phyloP scores from a whole-genome alignment of 2,888 invertebrate species.

The Iphiclides podalirius region DNA sequence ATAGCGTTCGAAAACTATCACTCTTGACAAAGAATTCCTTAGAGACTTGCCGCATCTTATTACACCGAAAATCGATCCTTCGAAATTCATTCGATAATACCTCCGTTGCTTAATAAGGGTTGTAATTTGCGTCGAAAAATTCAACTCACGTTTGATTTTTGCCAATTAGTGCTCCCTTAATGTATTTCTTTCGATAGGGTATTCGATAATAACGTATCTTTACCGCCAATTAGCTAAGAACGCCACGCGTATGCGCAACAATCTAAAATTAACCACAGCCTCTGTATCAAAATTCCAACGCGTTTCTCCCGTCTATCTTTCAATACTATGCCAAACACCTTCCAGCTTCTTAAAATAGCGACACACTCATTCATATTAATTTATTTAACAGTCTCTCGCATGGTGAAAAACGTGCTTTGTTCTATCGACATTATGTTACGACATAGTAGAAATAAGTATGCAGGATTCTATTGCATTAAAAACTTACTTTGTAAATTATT shows the following conservation, averaged over 20 bases:
- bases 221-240: constrained; percentile 78
- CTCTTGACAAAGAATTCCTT: constrained; percentile 4
- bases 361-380: constrained; percentile 64
- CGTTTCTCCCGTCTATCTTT: constrained; percentile 77
- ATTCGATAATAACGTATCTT: constrained; percentile 68
- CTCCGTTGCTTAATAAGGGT: constrained; percentile 12
- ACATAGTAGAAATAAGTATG: no score
- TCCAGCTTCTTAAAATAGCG: constrained; percentile 76
- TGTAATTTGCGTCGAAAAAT: constrained; percentile 13
- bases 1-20: no score
- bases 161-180: constrained; percentile 14
- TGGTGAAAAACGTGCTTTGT: constrained; percentile 38
- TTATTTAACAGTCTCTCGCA: constrained; percentile 50
- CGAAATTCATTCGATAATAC: constrained; percentile 16
- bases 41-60: constrained; percentile 6
- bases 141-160: constrained; percentile 7
- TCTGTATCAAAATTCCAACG: constrained; percentile 79
- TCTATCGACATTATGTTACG: not conserved
- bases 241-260: constrained; percentile 78
- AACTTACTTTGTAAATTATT: no score
- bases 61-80: constrained; percentile 11
- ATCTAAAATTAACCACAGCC: constrained; percentile 80
- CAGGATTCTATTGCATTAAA: no score
- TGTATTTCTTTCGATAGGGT: constrained; percentile 30
- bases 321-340: constrained; percentile 80